Evolutionary conservation across 2,113 vertebrate genomes (phyloP).

Genomic region (Trichomycterus rosablanca): DNA sequence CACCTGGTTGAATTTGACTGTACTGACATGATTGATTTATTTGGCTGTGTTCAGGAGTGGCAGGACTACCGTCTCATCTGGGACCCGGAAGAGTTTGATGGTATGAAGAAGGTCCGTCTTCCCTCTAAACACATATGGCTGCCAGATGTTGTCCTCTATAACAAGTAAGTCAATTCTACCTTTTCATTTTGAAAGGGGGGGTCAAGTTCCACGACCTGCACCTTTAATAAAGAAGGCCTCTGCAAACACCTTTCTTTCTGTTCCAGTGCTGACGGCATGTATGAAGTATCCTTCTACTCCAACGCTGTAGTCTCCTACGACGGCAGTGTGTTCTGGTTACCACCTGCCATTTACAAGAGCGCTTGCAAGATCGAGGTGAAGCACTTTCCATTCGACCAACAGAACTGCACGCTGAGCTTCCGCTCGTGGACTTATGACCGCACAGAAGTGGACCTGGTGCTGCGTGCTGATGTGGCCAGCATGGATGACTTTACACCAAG

Average conservation of each 20-base stretch:
- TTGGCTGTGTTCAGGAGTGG: constrained; percentile 79
- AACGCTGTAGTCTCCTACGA: constrained; percentile 92
- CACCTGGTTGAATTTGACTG: constrained; percentile 21
- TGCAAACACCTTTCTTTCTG: constrained; percentile 7
- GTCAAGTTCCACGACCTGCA: too few species aligned
- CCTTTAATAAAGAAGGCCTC: too few species aligned
- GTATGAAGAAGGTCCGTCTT: constrained; percentile 93
- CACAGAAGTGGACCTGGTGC: constrained; percentile 87
- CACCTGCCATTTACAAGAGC: constrained; percentile 93
- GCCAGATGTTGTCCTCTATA: constrained; percentile 96
- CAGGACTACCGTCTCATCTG: constrained; percentile 93
- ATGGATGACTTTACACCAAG: constrained; percentile 95
- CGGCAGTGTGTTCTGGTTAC: constrained; percentile 95
- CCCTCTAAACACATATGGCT: constrained; percentile 98
- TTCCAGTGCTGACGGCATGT: constrained; percentile 88
- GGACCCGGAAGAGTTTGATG: constrained; percentile 91
- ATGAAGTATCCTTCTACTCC: constrained; percentile 97
- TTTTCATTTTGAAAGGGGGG: not conserved
- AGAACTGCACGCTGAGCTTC: constrained; percentile 94
- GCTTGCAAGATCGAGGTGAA: constrained; percentile 95
- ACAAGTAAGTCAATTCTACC: constrained; percentile 92
- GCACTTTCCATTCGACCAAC: constrained; percentile 96
- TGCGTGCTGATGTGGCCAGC: constrained; percentile 86
- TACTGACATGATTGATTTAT: too few species aligned
- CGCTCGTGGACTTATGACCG: constrained; percentile 96